Conservation (phyloP, 2,113 vertebrate species). For the Otocyon megalotis region DNA sequence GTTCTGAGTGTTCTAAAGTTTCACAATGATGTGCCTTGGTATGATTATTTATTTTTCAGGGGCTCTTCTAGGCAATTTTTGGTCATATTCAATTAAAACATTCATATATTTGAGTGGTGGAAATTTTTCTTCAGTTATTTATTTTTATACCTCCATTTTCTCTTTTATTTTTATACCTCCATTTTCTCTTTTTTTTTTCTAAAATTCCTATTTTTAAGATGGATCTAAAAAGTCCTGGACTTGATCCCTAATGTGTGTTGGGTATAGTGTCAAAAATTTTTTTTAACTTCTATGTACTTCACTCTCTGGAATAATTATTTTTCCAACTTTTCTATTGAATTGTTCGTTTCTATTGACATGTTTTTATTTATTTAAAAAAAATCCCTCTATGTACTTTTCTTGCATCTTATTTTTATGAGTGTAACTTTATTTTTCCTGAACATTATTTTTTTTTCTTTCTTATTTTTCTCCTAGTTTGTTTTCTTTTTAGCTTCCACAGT, state of each 20-base stretch:
- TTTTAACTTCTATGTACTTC: background rate
- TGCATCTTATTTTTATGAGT: background rate
- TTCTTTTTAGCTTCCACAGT: background rate
- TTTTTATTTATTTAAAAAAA: background rate
- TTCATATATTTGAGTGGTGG: background rate
- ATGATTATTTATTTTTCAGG: background rate
- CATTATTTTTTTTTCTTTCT: background rate
- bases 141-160: background rate
- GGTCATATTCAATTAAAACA: background rate
- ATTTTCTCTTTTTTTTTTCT: background rate
- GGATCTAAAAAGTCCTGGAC: background rate
- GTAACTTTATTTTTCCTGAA: background rate
- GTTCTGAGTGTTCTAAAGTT: background rate
- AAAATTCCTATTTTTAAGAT: background rate
- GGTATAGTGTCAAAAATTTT: no score
- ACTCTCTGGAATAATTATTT: background rate
- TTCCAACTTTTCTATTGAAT: background rate
- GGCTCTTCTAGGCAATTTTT: background rate
- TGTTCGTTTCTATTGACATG: background rate
- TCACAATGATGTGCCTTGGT: background rate
- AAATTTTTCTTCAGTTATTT: background rate
- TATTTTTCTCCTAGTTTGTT: background rate
- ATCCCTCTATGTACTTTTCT: background rate
- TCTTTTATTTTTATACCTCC: background rate
- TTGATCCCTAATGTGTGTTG: background rate